Conservation (phyloP, 2,113 vertebrate species). For the Piprites chloris region DNA sequence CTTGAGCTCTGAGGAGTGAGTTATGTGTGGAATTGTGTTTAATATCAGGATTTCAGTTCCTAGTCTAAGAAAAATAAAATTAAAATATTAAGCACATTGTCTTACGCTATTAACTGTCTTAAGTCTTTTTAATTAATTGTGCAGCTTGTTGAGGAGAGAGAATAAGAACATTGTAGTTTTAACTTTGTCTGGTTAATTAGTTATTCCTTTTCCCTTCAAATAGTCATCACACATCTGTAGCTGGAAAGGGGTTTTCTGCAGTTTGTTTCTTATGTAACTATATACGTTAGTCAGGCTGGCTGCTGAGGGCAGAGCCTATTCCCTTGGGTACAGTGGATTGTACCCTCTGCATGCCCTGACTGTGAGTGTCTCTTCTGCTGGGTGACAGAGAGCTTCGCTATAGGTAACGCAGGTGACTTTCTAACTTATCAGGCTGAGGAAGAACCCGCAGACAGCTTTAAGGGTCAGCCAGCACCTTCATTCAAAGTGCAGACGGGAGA, state of each 20-base stretch:
- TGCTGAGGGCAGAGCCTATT: neutral
- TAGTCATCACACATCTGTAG: neutral
- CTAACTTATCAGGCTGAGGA: neutral
- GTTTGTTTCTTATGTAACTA: neutral
- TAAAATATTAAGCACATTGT: neutral
- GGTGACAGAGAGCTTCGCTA: neutral
- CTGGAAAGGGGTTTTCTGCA: neutral
- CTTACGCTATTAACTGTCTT: neutral
- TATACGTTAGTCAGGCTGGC: neutral
- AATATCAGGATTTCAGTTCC: neutral
- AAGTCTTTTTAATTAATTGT: neutral
- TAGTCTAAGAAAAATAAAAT: neutral
- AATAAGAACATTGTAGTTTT: neutral
- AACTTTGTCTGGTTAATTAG: neutral
- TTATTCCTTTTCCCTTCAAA: neutral
- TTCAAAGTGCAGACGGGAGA: fast-evolving
- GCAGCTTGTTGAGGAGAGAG: neutral
- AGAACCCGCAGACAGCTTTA: neutral
- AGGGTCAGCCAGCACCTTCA: neutral
- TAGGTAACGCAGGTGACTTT: neutral
- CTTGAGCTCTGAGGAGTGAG: neutral
- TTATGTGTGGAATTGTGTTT: neutral
- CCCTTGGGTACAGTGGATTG: fast-evolving
- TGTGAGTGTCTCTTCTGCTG: neutral
- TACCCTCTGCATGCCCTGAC: fast-evolving